Evolutionary conservation across 2,113 vertebrate species (phyloP).

Genomic region (Lucifuga dentata): DNA sequence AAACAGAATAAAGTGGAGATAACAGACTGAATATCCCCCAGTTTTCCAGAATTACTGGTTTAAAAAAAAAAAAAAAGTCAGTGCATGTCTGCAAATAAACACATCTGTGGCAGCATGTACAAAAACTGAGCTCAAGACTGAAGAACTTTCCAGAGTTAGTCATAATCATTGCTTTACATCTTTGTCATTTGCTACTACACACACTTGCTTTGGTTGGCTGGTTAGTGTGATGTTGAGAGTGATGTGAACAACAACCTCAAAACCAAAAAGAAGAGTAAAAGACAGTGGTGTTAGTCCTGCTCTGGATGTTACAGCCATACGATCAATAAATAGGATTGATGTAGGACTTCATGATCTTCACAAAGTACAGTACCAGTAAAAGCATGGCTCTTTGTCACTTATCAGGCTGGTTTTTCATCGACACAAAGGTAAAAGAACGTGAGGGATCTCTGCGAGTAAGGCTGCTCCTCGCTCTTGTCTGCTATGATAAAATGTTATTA

Average conservation of each 20-base stretch:
- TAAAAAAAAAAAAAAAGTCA: constrained; percentile 7
- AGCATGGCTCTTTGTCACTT: constrained; percentile 60
- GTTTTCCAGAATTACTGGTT: constrained; percentile 10
- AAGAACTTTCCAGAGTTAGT: constrained; percentile 40
- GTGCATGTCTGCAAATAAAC: constrained; percentile 9
- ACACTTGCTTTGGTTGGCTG: constrained; percentile 61
- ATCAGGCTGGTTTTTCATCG: constrained; percentile 69
- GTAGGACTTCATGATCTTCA: background rate
- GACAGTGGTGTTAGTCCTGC: constrained; percentile 3
- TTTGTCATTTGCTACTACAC: constrained; percentile 39
- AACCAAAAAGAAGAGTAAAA: background rate
- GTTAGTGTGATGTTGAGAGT: constrained; percentile 39
- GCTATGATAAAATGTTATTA: constrained; percentile 17
- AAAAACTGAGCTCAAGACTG: constrained; percentile 24
- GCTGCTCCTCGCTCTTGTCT: constrained; percentile 12
- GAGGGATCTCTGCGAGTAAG: constrained; percentile 18
- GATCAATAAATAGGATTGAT: constrained; percentile 23
- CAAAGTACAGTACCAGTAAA: constrained; percentile 53
- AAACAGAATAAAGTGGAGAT: constrained; percentile 7
- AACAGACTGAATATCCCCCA: constrained; percentile 2
- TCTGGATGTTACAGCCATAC: constrained; percentile 15
- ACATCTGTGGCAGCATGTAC: constrained; percentile 24
- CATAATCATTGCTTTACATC: constrained; percentile 32
- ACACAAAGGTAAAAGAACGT: constrained; percentile 26
- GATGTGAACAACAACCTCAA: background rate